These are phyloP conservation scores for Isurus oxyrinchus DNA, from an alignment of 2,113 vertebrate genomes.

Conservation along the genomic window DNA sequence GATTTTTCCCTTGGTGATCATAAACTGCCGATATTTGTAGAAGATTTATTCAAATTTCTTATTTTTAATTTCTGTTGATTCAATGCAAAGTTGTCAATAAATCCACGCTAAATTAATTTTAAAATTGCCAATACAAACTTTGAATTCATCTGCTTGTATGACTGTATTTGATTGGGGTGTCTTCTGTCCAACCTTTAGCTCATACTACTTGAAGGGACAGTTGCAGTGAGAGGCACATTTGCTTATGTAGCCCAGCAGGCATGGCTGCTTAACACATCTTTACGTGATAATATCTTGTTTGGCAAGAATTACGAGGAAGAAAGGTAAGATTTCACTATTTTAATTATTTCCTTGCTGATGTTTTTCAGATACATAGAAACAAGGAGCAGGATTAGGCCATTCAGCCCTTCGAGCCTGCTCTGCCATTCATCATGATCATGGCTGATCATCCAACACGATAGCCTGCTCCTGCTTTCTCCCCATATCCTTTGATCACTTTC, in stretches of 20 bases:
- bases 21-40: not conserved
- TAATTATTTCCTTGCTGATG: not conserved
- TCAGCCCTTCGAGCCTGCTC: too few species aligned
- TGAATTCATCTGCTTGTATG: not conserved
- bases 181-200: constrained; percentile 52
- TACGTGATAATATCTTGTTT: constrained; percentile 70
- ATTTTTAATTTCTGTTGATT: not conserved
- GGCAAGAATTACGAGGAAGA: constrained; percentile 56
- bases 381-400: too few species aligned
- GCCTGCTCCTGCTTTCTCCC: too few species aligned
- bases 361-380: not conserved
- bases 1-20: too few species aligned
- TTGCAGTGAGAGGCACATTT: constrained; percentile 57
- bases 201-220: constrained; percentile 61
- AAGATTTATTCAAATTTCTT: not conserved
- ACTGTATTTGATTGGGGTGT: not conserved
- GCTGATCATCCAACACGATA: too few species aligned
- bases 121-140: not conserved
- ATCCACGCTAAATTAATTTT: not conserved
- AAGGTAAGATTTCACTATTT: constrained; percentile 51
- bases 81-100: not conserved
- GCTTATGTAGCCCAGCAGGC: constrained; percentile 68
- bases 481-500: too few species aligned
- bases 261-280: constrained; percentile 68
- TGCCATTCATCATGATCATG: too few species aligned